Evolutionary conservation across 2,113 vertebrate genomes (phyloP).

Genomic region (Narcine bancroftii): DNA sequence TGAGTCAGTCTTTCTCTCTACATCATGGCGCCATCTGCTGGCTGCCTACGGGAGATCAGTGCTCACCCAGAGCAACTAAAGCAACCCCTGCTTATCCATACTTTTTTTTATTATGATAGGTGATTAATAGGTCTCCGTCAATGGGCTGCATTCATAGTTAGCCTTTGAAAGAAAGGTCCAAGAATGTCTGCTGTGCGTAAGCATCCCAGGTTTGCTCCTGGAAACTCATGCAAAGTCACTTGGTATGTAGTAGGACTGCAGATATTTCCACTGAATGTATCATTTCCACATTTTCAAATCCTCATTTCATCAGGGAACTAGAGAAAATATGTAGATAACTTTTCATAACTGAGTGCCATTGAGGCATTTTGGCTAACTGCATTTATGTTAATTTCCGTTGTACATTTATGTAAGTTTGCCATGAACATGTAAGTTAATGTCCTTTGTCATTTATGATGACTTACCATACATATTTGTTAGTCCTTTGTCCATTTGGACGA

Average conservation of each 20-base stretch:
- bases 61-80: neutral
- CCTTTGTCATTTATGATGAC: too few relatives aligned
- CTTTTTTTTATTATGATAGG: neutral
- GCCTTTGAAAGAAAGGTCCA: neutral
- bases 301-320: neutral
- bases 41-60: neutral
- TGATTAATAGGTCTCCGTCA: neutral
- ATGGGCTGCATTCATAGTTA: neutral
- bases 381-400: neutral
- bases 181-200: neutral
- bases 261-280: neutral
- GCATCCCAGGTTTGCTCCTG: neutral
- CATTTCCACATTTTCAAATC: neutral
- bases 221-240: neutral
- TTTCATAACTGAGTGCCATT: neutral
- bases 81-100: neutral
- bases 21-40: conserved; percentile 59
- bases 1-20: conserved; percentile 38
- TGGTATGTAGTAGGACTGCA: neutral
- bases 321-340: neutral
- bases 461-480: too few relatives aligned
- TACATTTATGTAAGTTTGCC: too few relatives aligned
- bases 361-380: too few relatives aligned
- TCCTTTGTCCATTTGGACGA: neutral
- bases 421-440: too few relatives aligned